These are phyloP conservation scores for Erebia ligea DNA, from an alignment of 2,888 invertebrate genomes.

Conservation along the genomic window DNA sequence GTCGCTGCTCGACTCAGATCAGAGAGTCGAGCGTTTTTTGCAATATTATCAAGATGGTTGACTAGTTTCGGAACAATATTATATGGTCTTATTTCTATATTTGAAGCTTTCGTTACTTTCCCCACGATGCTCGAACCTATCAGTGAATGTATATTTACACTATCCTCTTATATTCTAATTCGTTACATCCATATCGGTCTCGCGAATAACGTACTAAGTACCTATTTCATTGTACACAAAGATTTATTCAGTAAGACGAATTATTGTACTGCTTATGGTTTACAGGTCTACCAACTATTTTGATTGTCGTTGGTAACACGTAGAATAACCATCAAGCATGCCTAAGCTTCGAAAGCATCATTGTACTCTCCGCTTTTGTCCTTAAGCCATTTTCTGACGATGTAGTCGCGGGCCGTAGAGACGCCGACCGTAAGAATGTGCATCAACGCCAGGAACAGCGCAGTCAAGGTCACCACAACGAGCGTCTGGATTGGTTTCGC, in stretches of 20 bases:
- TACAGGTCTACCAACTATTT: not conserved
- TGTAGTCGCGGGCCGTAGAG: conserved; percentile 76
- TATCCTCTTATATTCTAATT: not conserved
- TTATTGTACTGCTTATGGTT: not conserved
- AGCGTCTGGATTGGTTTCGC: conserved; percentile 86
- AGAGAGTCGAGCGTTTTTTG: no score
- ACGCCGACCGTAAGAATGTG: conserved; percentile 85
- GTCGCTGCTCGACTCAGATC: no score
- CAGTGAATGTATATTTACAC: not conserved
- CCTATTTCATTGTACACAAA: not conserved
- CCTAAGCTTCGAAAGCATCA: conserved; percentile 57
- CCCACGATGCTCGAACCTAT: not conserved
- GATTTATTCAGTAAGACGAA: no score
- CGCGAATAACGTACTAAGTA: not conserved
- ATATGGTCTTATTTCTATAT: no score
- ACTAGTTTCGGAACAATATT: not conserved
- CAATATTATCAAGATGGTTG: no score
- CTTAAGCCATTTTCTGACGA: conserved; percentile 53
- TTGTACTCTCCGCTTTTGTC: conserved; percentile 65
- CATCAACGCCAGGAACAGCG: conserved; percentile 85
- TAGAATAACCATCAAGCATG: not conserved
- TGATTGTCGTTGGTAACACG: not conserved
- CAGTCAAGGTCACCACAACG: conserved; percentile 86
- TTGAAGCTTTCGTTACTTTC: not conserved
- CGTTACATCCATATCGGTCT: not conserved